A percentile compares a stretch with the other conserved stretches of the same genome.
Conservation (phyloP, 2,888 invertebrate species). For the Zaprionus lineosus region DNA sequence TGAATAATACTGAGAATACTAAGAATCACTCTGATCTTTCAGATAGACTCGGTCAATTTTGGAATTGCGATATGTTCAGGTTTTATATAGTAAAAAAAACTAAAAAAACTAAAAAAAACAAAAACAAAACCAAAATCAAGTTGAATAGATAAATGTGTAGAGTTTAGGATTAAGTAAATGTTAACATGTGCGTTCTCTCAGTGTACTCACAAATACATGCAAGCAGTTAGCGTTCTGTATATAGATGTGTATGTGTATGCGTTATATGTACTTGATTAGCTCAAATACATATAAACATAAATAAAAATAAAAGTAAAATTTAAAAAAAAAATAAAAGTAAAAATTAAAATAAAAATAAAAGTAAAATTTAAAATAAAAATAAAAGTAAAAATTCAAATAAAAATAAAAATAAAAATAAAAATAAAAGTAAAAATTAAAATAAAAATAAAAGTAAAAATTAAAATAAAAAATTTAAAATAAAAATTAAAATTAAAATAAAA, state of each 20-base stretch:
- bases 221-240: constrained; percentile 40
- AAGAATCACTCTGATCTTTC: background rate
- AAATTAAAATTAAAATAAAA: too few relatives aligned
- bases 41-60: constrained; percentile 56
- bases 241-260: constrained; percentile 50
- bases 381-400: too few relatives aligned
- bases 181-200: constrained; percentile 60
- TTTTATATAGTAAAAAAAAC: background rate
- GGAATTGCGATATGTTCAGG: constrained; percentile 41
- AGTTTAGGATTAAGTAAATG: constrained; percentile 53
- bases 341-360: too few relatives aligned
- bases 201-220: constrained; percentile 42
- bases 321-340: too few relatives aligned
- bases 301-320: too few relatives aligned
- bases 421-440: too few relatives aligned
- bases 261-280: too few relatives aligned
- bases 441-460: too few relatives aligned
- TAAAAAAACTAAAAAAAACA: background rate
- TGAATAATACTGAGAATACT: background rate
- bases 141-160: constrained; percentile 5
- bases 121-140: constrained; percentile 12
- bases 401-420: too few relatives aligned
- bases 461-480: too few relatives aligned
- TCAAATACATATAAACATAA: too few relatives aligned
- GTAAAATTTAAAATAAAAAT: too few relatives aligned